Percentiles rank a stretch among this genome's conserved stretches.
Conservation (phyloP, 2,113 vertebrate species). For the Myodes glareolus region DNA sequence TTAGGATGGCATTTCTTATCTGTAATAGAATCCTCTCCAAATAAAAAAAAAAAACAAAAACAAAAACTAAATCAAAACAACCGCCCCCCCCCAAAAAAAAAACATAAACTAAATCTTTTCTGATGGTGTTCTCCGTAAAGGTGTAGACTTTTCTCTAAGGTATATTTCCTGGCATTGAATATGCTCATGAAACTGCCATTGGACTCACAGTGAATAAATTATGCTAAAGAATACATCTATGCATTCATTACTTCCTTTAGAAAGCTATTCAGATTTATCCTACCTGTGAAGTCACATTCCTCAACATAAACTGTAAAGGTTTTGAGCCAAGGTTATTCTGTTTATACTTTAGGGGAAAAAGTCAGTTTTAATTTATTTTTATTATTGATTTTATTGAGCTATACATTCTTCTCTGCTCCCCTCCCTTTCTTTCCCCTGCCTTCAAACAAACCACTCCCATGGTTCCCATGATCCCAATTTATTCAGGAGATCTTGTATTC, state of each 20-base stretch:
- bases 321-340: neutral
- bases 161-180: neutral
- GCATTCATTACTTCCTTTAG: neutral
- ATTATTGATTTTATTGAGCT: no score
- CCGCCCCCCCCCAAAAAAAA: no score
- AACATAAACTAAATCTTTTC: neutral
- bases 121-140: neutral
- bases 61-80: no score
- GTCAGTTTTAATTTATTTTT: no score
- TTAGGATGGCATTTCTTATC: neutral
- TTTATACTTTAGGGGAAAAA: neutral
- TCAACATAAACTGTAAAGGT: neutral
- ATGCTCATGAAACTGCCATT: neutral
- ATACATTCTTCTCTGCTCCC: no score
- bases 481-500: no score
- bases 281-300: fast-evolving
- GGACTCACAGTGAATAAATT: neutral
- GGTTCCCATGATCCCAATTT: no score
- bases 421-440: no score
- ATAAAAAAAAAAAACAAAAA: no score
- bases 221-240: fast-evolving
- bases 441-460: no score
- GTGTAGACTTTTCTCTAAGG: neutral
- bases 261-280: neutral
- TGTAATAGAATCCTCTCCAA: no score